A percentile compares a stretch with the other conserved stretches of the same genome.
Conservation (phyloP, 2,797 vertebrate genomes). For the Pitangus sulphuratus region DNA sequence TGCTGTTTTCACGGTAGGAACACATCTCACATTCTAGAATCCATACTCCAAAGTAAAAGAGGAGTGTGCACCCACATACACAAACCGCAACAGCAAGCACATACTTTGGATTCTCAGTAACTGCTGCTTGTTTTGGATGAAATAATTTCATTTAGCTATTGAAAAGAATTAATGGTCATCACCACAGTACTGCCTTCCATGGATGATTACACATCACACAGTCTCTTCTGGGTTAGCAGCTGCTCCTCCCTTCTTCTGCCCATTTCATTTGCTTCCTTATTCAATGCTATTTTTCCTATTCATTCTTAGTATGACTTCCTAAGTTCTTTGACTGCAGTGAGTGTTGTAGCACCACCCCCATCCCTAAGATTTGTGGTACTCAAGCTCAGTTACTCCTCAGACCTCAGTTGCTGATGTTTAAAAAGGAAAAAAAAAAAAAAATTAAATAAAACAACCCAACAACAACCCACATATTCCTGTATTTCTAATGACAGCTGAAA, state of each 20-base stretch:
- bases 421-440: neutral
- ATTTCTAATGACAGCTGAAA: neutral
- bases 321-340: neutral
- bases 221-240: neutral
- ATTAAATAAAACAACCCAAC: neutral
- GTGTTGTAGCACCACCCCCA: neutral
- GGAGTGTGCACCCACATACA: neutral
- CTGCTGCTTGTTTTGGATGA: neutral
- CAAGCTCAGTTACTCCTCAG: neutral
- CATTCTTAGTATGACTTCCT: neutral
- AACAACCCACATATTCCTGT: neutral
- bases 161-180: neutral
- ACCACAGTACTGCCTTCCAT: accelerated
- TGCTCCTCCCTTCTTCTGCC: neutral
- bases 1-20: neutral
- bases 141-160: neutral
- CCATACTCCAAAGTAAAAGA: neutral
- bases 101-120: neutral
- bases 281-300: neutral
- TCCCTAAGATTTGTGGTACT: neutral
- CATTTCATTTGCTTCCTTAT: neutral
- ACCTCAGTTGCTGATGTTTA: neutral
- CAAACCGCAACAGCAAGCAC: neutral
- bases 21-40: neutral
- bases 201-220: accelerated